Conservation (phyloP, 2,113 vertebrate genomes). For the Cochlearius cochlearius region DNA sequence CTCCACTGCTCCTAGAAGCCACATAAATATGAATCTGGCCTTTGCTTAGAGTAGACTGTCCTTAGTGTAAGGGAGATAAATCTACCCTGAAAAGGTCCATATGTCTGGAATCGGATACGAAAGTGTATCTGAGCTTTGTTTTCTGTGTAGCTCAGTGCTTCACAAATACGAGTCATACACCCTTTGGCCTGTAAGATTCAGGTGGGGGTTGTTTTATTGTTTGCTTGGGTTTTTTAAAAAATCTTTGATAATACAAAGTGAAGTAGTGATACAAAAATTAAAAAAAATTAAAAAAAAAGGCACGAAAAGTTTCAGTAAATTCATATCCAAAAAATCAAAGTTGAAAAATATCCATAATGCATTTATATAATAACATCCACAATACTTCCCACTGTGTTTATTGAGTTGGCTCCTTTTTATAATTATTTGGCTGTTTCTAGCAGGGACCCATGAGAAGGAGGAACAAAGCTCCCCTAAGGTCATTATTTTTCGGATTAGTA, state of each 20-base stretch:
- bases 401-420: neutral
- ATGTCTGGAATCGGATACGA: neutral
- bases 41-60: neutral
- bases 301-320: neutral
- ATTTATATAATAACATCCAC: constrained; percentile 5
- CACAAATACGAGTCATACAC: neutral
- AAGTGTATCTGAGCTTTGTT: neutral
- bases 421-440: constrained; percentile 35
- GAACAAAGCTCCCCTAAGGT: constrained; percentile 18
- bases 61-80: neutral
- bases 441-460: neutral
- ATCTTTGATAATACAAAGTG: neutral
- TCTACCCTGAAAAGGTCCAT: neutral
- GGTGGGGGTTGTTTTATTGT: neutral
- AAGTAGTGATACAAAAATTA: neutral
- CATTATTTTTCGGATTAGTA: constrained; percentile 13
- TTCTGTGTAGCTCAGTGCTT: neutral
- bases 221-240: neutral
- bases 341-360: neutral
- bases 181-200: neutral
- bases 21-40: neutral
- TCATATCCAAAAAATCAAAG: neutral
- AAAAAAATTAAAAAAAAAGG: neutral
- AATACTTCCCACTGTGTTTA: constrained; percentile 11
- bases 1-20: neutral